These are phyloP conservation scores for Phoeniculus purpureus DNA, from an alignment of 2,797 vertebrate species.

Conservation along the genomic window DNA sequence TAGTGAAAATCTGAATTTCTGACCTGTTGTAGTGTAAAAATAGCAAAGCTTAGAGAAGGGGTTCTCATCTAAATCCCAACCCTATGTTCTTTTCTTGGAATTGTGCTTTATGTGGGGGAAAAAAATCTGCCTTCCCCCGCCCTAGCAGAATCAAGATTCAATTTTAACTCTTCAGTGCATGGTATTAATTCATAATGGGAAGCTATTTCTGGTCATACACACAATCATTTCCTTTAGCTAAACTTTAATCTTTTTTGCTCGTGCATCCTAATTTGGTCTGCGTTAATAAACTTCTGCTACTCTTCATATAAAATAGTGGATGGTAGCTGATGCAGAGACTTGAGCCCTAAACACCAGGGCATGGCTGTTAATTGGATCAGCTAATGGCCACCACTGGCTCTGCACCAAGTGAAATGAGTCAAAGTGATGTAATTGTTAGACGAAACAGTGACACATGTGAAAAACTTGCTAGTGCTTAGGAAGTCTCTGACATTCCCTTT, in stretches of 20 bases:
- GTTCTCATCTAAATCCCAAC: not conserved
- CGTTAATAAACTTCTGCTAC: not conserved
- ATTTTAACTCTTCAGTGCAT: not conserved
- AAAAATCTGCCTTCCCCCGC: not conserved
- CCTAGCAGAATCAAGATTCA: not conserved
- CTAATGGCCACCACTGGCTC: not conserved
- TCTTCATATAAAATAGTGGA: not conserved
- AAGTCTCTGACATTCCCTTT: not conserved
- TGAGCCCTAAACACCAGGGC: not conserved
- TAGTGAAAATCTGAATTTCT: not conserved
- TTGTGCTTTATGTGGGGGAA: not conserved
- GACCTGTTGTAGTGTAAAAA: not conserved
- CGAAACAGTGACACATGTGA: not conserved
- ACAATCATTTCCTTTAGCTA: not conserved
- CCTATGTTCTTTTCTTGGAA: not conserved
- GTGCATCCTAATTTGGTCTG: not conserved
- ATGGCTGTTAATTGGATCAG: not conserved
- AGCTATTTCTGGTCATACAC: not conserved
- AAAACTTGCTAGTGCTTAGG: not conserved
- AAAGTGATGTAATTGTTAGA: not conserved
- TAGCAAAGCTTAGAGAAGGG: not conserved
- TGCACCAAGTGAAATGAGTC: not conserved
- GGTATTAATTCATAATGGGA: not conserved
- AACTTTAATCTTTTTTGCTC: not conserved
- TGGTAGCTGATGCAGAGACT: not conserved